A percentile compares a stretch with the other conserved stretches of the same genome.
Conservation (phyloP, 2,888 invertebrate species). For the Agriopis aurantiaria region DNA sequence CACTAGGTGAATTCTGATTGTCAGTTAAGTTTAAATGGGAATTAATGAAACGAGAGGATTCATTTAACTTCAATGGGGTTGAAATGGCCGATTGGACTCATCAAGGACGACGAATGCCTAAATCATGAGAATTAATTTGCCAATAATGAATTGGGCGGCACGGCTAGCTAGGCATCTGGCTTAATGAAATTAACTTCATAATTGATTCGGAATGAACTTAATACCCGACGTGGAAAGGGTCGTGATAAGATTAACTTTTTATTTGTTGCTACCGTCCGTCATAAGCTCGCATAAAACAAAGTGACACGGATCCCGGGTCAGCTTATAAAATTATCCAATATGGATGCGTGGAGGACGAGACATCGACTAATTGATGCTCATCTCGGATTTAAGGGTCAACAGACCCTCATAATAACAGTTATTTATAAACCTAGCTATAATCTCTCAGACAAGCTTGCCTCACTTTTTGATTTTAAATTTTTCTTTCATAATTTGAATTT, state of each 20-base stretch:
- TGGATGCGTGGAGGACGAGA: conserved; percentile 57
- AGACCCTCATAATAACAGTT: conserved; percentile 67
- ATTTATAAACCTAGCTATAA: conserved; percentile 60
- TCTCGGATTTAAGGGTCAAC: conserved; percentile 73
- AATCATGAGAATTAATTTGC: conserved; percentile 54
- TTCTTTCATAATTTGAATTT: conserved; percentile 29
- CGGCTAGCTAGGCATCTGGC: conserved; percentile 37
- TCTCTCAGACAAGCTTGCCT: conserved; percentile 30
- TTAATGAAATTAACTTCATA: conserved; percentile 42
- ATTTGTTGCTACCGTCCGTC: conserved; percentile 19
- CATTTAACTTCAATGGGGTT: conserved; percentile 60
- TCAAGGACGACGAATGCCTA: conserved; percentile 47
- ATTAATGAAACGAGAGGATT: conserved; percentile 62
- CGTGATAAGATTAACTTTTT: conserved; percentile 31
- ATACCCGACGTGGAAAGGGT: conserved; percentile 24
- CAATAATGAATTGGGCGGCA: conserved; percentile 47
- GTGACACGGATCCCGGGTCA: conserved; percentile 16
- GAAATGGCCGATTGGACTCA: conserved; percentile 55
- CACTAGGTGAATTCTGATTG: conserved; percentile 29
- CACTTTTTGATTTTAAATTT: conserved; percentile 31
- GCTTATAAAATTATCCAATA: conserved; percentile 41
- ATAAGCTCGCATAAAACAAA: conserved; percentile 24
- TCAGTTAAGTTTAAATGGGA: conserved; percentile 53
- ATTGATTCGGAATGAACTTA: conserved; percentile 36
- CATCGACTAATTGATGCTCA: conserved; percentile 74